phyloP scores from a whole-genome alignment of 2,113 vertebrate genomes.

The Chaetodon trifascialis region DNA sequence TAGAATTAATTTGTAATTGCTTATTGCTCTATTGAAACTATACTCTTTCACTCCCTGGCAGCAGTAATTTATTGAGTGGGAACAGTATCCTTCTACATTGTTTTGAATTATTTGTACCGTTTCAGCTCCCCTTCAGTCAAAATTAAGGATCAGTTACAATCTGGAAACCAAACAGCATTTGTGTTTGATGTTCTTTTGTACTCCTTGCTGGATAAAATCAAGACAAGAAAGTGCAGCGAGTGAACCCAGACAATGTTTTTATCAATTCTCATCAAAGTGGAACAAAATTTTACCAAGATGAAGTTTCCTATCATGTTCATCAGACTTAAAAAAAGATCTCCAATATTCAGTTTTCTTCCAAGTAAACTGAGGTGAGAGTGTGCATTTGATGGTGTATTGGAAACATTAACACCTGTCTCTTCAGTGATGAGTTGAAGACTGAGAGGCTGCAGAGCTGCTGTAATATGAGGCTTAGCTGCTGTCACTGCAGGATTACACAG shows the following conservation, averaged over 20 bases:
- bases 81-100: not conserved
- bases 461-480: slow-evolving; percentile 67
- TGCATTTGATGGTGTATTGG: not conserved
- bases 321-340: not conserved
- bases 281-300: not conserved
- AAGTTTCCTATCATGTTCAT: not conserved
- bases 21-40: slow-evolving; percentile 1
- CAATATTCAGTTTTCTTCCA: not conserved
- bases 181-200: slow-evolving; percentile 8
- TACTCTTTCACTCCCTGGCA: not conserved
- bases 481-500: slow-evolving; percentile 56
- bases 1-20: not conserved
- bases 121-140: not conserved
- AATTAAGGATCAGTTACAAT: not conserved
- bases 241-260: not conserved
- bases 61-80: not conserved
- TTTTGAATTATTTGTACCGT: not conserved
- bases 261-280: not conserved
- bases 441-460: slow-evolving; percentile 46
- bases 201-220: slow-evolving; percentile 4
- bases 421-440: slow-evolving; percentile 29
- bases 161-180: not conserved
- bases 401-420: slow-evolving; percentile 19
- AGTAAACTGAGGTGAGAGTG: not conserved
- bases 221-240: not conserved